Base-by-base conservation (phyloP, 2,888 invertebrate species). In the Dermolepida albohirtum region DNA sequence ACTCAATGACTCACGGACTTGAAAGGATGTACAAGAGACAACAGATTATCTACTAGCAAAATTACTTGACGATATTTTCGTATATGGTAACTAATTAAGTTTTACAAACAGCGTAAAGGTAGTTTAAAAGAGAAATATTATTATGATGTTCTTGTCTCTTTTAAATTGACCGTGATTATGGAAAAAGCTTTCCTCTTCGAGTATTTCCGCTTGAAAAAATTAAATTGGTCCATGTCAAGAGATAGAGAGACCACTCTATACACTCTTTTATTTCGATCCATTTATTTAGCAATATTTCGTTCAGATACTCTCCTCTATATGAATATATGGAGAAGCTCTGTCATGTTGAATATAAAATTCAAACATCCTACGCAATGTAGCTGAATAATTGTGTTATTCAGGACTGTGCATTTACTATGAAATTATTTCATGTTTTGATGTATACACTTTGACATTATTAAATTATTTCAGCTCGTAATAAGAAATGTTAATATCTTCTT, bases 201-300 rank as follows among this genome's bases (percentile, higher is more conserved):
- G 43, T 44, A 44, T 44, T 59, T 59, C 44, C 59, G 59, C 59
- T 29, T 27, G 29, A 59, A 59, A 55, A 59, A 59, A 59, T 59
- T 59, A 59, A 59, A 59, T 59, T 59, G 59, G 14, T 59, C 44
- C 59, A 47, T 43, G 43, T 59, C 59, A 40, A 12, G 59, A 44
- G 44, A 14, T 59, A 59, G 59, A 57, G 44, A 44, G 44, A 44
- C 44, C 59, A 47, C 59, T 59, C 59, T 29, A 14, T 59, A 59
- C 2, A 40, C 59, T 44, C 44, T 44, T 59, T 59, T 59, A 59
- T 59, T 59, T 59, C 59, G 22, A 59, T 59, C 59, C 59, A 59
- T 59, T 59, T 59, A 59, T 59, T 59, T 59, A 59, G 47, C 44
- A 59, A 59, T 59, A 59, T 59, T 59, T 59, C 59, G 59, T 59